Conservation (phyloP, 2,113 vertebrate genomes). For the Columbina picui region DNA sequence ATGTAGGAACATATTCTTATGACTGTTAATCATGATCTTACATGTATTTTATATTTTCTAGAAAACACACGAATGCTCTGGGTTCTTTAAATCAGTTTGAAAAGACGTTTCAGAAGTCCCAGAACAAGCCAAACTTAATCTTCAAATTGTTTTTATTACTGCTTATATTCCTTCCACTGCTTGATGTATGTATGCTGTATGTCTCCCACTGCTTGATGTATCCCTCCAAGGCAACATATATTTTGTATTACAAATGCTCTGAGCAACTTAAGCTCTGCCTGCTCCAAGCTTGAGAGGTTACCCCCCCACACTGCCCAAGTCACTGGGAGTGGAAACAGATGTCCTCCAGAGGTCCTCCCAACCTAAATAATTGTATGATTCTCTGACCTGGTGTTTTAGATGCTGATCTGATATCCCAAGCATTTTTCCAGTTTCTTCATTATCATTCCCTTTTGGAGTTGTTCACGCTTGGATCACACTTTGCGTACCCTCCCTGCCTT, state of each 20-base stretch:
- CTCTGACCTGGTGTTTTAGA: neutral
- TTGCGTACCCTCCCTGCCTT: neutral
- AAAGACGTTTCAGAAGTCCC: neutral
- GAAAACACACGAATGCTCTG: neutral
- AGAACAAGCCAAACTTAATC: neutral
- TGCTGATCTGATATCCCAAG: neutral
- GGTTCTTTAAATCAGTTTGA: neutral
- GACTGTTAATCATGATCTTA: neutral
- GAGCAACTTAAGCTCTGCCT: neutral
- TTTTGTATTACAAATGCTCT: neutral
- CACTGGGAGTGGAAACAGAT: neutral
- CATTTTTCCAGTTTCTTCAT: neutral
- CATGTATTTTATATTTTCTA: neutral
- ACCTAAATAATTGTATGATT: neutral
- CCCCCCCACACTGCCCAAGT: neutral
- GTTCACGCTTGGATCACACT: neutral
- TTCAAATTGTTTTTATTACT: neutral
- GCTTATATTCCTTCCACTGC: neutral
- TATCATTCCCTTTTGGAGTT: neutral
- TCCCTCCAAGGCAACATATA: neutral
- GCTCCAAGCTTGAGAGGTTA: neutral
- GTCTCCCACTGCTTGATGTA: neutral
- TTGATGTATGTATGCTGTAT: neutral
- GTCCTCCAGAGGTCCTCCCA: slow-evolving; percentile 64
- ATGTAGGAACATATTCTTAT: neutral